These are phyloP conservation scores for Luidia sarsii DNA, from an alignment of 53 echinoderm and acorn worm species.

Conservation along the genomic window DNA sequence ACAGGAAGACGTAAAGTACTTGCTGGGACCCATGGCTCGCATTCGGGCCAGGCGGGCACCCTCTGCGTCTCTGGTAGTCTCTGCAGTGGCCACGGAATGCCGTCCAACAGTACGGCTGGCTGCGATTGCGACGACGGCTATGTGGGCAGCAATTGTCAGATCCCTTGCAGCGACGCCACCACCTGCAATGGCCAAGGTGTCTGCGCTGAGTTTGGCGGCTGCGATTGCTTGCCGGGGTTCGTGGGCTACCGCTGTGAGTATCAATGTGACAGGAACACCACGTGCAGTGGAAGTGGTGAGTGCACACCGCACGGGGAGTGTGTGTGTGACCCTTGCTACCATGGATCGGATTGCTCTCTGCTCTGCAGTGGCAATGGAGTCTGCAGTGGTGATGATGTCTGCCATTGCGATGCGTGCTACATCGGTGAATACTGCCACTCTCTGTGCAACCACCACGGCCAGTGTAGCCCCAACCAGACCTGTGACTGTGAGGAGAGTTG, in stretches of 20 bases:
- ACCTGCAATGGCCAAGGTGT: constrained; percentile 73
- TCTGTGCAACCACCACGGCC: constrained; percentile 75
- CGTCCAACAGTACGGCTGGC: constrained; percentile 12
- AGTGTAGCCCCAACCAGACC: constrained; percentile 41
- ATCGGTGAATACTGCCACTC: constrained; percentile 83
- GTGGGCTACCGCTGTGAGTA: constrained; percentile 89
- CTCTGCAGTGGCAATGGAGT: constrained; percentile 68
- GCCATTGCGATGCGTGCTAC: constrained; percentile 77
- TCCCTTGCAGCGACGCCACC: constrained; percentile 58
- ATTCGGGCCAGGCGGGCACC: constrained; percentile 60
- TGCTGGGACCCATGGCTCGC: constrained; percentile 14
- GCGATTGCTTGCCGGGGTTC: constrained; percentile 70
- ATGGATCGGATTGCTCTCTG: constrained; percentile 67
- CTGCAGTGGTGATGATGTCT: constrained; percentile 56
- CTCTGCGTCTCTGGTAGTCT: constrained; percentile 62
- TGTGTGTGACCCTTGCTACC: constrained; percentile 75
- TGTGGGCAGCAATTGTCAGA: constrained; percentile 78
- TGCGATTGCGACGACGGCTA: constrained; percentile 71
- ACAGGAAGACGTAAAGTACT: constrained; percentile 43
- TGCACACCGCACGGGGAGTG: constrained; percentile 79
- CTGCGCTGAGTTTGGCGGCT: constrained; percentile 73
- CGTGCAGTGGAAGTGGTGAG: constrained; percentile 78
- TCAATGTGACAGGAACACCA: constrained; percentile 60
- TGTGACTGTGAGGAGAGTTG: constrained; percentile 77
- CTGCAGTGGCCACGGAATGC: constrained; percentile 79